Evolutionary conservation across 2,888 invertebrate genomes (phyloP).

Genomic region (Exocentrus adspersus): DNA sequence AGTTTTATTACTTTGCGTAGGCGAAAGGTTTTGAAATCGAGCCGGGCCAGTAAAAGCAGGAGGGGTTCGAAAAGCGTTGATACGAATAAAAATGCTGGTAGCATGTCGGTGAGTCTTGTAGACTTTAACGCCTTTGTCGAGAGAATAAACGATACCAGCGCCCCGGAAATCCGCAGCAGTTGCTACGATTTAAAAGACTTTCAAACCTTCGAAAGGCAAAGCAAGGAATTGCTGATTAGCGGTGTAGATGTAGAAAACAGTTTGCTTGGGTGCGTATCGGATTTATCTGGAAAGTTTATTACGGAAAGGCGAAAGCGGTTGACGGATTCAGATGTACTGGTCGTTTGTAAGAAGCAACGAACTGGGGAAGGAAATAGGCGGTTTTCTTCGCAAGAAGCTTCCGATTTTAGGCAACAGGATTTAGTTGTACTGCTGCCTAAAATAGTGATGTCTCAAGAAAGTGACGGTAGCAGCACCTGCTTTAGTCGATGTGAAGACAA

Average conservation of each 20-base stretch:
- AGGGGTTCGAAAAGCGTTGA: not conserved
- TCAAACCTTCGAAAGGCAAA: constrained; percentile 2
- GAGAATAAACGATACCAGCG: not conserved
- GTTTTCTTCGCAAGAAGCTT: constrained; percentile 4
- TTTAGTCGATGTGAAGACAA: not conserved
- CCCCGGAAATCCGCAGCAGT: not conserved
- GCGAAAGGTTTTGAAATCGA: constrained; percentile 25
- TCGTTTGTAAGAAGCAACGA: not conserved
- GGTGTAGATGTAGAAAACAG: not conserved
- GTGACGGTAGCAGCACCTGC: not conserved
- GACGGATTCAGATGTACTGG: not conserved
- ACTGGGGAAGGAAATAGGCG: not conserved
- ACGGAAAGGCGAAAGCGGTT: constrained; percentile 17
- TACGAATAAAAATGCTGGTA: not conserved
- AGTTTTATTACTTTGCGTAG: constrained; percentile 30
- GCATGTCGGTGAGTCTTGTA: not conserved
- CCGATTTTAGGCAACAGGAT: not conserved
- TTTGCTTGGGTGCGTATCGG: not conserved
- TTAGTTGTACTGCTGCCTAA: not conserved
- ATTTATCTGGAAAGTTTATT: constrained; percentile 18
- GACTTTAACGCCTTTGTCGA: constrained; percentile 4
- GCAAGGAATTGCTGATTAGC: not conserved
- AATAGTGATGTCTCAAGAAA: not conserved
- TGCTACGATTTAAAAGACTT: not conserved
- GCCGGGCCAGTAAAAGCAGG: not conserved